Base-by-base conservation (phyloP, 2,888 invertebrate genomes). In the Cabera pusaria region DNA sequence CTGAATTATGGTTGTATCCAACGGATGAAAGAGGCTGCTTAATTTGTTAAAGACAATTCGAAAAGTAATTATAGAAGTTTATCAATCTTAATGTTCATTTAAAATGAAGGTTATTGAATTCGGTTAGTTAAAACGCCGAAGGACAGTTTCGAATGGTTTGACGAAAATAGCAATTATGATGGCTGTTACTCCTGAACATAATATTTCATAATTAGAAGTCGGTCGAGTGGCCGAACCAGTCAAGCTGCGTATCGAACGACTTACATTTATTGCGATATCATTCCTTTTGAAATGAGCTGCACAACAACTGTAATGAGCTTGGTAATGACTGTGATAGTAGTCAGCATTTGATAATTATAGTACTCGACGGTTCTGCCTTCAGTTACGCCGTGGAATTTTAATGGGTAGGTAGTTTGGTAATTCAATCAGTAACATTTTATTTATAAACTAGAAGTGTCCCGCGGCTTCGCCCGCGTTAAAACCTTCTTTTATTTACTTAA, bases 271-370 rank as follows among this genome's bases (percentile, higher is more conserved):
- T 79, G 74, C 72, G 58, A 69, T 64, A 35, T 10, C 6, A 71
- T 49, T 37, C 49, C 52, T 75, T 70, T 65, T 68, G 72, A 72
- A 73, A 77, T 65, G 44, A 52, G 44, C 55, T 56, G 55, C 47
- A 56, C 48, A 34, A 27, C 36, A 54, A 58, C 61, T 54, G 60
- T 64, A 67, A 60, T 64, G 44, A 58, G 43, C 35, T 34, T 23
- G 9, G 14, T 39, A 37, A 44, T 42, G 28, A 25, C 8, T 23
- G 14, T 22, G 18, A 23, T 24, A 17, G 22, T 18, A 23, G 31
- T 6, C 23, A 10, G 9, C 20, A 6, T 11, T 21, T 21, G 6
- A 17, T 16, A 21, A 6, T 8, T 14, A n/a, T n/a, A 21, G 3
- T 17, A 25, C 22, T 3, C 28, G 25, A 39, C 24, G 18, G 31